Percentiles rank a stretch among this genome's conserved stretches.
phyloP scores from a whole-genome alignment of 2,888 invertebrate species.

The Euplexia lucipara region DNA sequence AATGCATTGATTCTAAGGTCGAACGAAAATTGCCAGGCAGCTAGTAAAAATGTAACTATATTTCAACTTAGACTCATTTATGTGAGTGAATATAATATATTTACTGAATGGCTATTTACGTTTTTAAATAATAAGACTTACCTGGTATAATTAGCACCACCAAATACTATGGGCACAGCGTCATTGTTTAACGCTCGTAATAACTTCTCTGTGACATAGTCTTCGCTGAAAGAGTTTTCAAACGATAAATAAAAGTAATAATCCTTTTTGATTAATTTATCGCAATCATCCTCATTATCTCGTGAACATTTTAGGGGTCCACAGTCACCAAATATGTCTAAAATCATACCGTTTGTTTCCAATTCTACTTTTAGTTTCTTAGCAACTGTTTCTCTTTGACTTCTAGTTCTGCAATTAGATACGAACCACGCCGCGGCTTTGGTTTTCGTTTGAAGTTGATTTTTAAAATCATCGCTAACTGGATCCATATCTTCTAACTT shows the following conservation, averaged over 20 bases:
- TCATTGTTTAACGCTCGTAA: constrained; percentile 76
- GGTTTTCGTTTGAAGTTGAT: constrained; percentile 66
- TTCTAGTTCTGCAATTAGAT: constrained; percentile 64
- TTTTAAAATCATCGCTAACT: constrained; percentile 67
- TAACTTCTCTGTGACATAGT: constrained; percentile 78
- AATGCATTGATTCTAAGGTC: too few relatives aligned
- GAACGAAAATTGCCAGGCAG: too few relatives aligned
- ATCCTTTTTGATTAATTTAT: constrained; percentile 64
- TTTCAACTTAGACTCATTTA: too few relatives aligned
- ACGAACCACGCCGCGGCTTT: constrained; percentile 74
- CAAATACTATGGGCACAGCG: constrained; percentile 93
- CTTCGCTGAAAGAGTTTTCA: constrained; percentile 80
- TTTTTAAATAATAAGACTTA: constrained; percentile 41
- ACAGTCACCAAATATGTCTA: constrained; percentile 68
- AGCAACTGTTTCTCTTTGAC: constrained; percentile 55
- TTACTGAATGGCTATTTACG: background rate
- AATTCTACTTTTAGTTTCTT: constrained; percentile 51
- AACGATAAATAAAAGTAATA: constrained; percentile 82
- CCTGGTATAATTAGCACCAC: constrained; percentile 87
- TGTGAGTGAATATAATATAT: too few relatives aligned
- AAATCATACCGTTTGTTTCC: constrained; percentile 29
- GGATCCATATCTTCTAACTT: constrained; percentile 71
- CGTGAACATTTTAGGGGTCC: constrained; percentile 59
- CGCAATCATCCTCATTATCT: constrained; percentile 67
- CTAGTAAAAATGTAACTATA: too few relatives aligned